Conservation (phyloP, 2,888 invertebrate genomes). For the Cheilosia grossa region DNA sequence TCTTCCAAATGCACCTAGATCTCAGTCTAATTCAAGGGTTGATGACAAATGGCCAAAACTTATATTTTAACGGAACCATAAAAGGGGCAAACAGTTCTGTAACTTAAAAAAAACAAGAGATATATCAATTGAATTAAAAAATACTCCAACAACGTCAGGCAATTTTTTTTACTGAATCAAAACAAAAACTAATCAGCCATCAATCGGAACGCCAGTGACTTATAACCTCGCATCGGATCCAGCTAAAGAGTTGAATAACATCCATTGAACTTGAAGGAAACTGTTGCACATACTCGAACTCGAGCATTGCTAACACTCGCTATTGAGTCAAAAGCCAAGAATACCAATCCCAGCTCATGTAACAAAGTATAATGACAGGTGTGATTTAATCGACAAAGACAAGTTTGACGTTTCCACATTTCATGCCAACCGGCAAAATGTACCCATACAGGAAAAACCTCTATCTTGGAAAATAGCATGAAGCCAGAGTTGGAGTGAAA, state of each 20-base stretch:
- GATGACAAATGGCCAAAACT: no score
- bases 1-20: no score
- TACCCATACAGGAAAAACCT: constrained; percentile 20
- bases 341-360: background rate
- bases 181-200: no score
- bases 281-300: background rate
- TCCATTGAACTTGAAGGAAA: background rate
- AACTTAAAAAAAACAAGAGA: no score
- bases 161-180: no score
- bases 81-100: no score
- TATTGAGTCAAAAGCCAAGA: background rate
- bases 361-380: background rate
- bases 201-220: no score
- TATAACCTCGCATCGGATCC: background rate
- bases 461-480: background rate
- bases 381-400: background rate
- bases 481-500: background rate
- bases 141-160: no score
- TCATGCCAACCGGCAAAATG: constrained; percentile 11
- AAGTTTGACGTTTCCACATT: background rate
- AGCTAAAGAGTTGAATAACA: constrained; percentile 7
- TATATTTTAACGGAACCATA: no score
- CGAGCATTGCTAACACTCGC: background rate
- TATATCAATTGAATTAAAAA: no score
- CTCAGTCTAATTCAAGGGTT: no score